Evolutionary conservation across 2,113 vertebrate species (phyloP).

Genomic region (Cettia cetti): DNA sequence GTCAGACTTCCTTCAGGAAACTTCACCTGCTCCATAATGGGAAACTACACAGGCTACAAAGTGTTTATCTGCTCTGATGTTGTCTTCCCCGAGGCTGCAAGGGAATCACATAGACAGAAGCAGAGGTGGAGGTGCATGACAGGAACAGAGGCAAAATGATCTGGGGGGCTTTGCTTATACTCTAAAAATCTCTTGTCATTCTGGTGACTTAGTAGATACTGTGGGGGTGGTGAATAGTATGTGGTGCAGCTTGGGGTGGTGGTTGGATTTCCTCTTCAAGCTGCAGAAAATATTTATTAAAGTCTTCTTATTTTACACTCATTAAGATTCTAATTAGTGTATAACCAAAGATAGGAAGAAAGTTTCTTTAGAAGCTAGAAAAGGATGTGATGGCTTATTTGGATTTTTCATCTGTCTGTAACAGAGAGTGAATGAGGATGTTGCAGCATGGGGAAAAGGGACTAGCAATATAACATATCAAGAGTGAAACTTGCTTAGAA

Average conservation of each 20-base stretch:
- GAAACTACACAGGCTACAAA: neutral
- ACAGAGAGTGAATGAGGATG: neutral
- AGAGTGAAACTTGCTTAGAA: neutral
- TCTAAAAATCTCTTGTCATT: neutral
- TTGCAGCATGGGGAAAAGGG: neutral
- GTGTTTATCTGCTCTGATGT: neutral
- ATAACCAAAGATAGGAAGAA: neutral
- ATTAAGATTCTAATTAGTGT: neutral
- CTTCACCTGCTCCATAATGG: rapidly evolving
- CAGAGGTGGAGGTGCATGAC: neutral
- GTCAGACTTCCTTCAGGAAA: neutral
- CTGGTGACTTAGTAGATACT: neutral
- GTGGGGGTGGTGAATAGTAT: neutral
- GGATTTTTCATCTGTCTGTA: neutral
- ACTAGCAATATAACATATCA: neutral
- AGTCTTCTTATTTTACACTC: neutral
- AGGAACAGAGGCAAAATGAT: neutral
- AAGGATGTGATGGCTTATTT: neutral
- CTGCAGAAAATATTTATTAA: neutral
- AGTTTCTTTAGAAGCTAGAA: neutral
- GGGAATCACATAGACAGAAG: neutral
- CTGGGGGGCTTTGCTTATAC: neutral
- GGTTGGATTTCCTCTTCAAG: neutral
- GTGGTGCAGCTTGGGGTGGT: neutral
- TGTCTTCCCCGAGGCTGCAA: neutral